Evolutionary conservation across 2,888 invertebrate species (phyloP).

Genomic region (Conchocele bisecta): DNA sequence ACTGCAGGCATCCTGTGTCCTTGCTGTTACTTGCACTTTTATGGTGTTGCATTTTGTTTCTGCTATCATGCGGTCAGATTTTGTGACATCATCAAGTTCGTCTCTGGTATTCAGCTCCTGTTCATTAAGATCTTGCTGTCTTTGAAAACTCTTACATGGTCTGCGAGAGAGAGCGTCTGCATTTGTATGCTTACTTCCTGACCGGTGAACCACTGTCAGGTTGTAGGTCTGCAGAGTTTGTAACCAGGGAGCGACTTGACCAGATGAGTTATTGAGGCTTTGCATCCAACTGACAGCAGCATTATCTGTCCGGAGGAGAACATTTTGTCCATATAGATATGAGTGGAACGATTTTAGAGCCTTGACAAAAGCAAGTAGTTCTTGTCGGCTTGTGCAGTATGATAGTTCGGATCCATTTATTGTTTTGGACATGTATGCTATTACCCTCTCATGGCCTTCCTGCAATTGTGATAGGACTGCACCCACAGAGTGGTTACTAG

Average conservation of each 20-base stretch:
- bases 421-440: constrained; percentile 33
- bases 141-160: not conserved
- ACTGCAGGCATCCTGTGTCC: not conserved
- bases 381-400: constrained; percentile 30
- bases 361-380: constrained; percentile 23
- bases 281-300: constrained; percentile 42
- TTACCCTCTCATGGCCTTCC: constrained; percentile 17
- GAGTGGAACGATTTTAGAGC: constrained; percentile 23
- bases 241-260: constrained; percentile 36
- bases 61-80: not conserved
- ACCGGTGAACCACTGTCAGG: constrained; percentile 22
- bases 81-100: not conserved
- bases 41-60: not conserved
- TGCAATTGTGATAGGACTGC: constrained; percentile 22
- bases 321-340: constrained; percentile 41
- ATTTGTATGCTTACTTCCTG: constrained; percentile 31
- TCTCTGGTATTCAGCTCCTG: not conserved
- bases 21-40: not conserved
- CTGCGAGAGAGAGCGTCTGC: constrained; percentile 28
- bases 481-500: constrained; percentile 18
- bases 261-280: constrained; percentile 22
- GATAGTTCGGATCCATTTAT: constrained; percentile 22
- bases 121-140: not conserved
- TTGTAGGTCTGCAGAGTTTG: constrained; percentile 31
- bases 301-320: constrained; percentile 43